Evolutionary conservation across 1,140 invertebrate genomes (phyloP), one percentile per base, ranked within the genome.

Genomic region (Brachionus rotundiformis): DNA sequence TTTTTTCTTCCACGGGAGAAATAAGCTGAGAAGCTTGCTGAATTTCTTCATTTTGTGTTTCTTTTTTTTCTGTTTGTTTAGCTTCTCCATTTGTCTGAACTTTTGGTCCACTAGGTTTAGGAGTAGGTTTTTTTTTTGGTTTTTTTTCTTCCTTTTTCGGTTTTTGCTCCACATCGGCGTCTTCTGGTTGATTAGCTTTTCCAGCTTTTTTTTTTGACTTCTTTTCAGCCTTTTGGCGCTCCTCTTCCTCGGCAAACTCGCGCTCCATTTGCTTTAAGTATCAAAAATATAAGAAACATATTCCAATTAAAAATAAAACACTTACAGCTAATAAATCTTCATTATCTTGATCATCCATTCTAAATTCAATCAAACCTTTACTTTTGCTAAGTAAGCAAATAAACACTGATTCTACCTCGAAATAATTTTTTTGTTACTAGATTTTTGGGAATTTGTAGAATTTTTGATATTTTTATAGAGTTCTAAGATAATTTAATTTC

Each of bases 81-180:
- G 77, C 11, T 13, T 80, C 49, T 39, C 59, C 63, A 68, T 71
- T 71, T 31, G n/a, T 71, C 33, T 71, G 25, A 3, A 4, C 29
- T 63, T 29, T 33, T 13, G 61, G 4, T 23, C 7, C 29, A 7
- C 8, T 33, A 1, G 44, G 27, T 31, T 54, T 41, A 4, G 25
- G 44, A 54, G 29, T 11, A 31, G 44, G n/a, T 31, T 77, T 49
- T 59, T 77, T 77, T n/a, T 54, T 77, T 2, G 44, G 75, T 13
- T 54, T 77, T 36, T 77, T 77, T 19, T 77, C 75, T n/a, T 77
- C 75, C 59, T 77, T 49, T 59, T 77, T 49, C n/a, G 75, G 27
- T 33, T 77, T 77, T n/a, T 54, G 16, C 13, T 29, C 49, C 0
- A 47, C 49, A 13, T 49, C 49, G 33, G 13, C 41, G 11, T 77